These are phyloP conservation scores for Bombus picipes DNA, from an alignment of 1,140 invertebrate species.

Conservation along the genomic window DNA sequence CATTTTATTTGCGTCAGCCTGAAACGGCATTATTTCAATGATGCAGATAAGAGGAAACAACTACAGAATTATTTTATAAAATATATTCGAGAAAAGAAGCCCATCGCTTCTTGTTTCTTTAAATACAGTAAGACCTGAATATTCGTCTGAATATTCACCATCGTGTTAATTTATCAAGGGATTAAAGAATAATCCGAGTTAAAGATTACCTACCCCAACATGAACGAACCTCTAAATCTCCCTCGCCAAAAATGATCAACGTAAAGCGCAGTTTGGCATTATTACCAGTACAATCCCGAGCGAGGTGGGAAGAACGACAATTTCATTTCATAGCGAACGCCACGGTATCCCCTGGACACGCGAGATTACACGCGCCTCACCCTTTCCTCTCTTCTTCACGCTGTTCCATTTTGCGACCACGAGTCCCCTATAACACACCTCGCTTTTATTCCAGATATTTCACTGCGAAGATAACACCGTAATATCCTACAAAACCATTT, in stretches of 20 bases:
- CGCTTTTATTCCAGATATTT: conserved; percentile 27
- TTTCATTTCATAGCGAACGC: conserved; percentile 5
- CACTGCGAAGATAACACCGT: conserved; percentile 21
- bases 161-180: too few relatives aligned
- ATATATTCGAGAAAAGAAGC: too few relatives aligned
- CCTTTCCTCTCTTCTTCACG: conserved; percentile 22
- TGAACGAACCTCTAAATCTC: background rate
- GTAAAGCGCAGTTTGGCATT: background rate
- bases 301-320: conserved; percentile 4
- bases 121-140: too few relatives aligned
- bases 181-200: too few relatives aligned
- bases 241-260: background rate
- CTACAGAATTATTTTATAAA: too few relatives aligned
- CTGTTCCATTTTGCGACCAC: conserved; percentile 35
- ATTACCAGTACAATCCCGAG: too few relatives aligned
- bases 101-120: too few relatives aligned
- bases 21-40: too few relatives aligned
- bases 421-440: conserved; percentile 29
- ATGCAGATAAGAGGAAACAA: too few relatives aligned
- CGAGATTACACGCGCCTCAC: conserved; percentile 28
- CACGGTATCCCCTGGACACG: conserved; percentile 32
- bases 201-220: too few relatives aligned
- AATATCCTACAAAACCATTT: conserved; percentile 53
- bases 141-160: too few relatives aligned
- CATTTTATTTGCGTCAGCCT: too few relatives aligned